Base-by-base conservation (phyloP, 1,140 invertebrate genomes). In the Lepidurus packardi region DNA sequence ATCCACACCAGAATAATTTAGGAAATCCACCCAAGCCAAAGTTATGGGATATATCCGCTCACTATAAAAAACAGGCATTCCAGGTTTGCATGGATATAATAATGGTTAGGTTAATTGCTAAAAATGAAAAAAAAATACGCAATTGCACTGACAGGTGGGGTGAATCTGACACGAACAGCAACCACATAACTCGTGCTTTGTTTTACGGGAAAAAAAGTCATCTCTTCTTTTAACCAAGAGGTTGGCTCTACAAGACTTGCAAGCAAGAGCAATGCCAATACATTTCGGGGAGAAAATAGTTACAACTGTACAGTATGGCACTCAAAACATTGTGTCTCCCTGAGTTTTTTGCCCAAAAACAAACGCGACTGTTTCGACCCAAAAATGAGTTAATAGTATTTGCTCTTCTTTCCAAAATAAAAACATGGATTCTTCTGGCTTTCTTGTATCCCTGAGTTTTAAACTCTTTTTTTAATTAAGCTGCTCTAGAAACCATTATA, bases 401-500 rank as follows among this genome's bases (percentile, higher is more conserved):
- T 65, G 6, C 53, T 7, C 53, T n/a, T n/a, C 13, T 1, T 65
- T 7, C 16, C 10, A 47, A 65, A 21, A 16, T 7, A 65, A 65
- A 65, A 65, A 13, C 16, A 65, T 9, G 53, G 13, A 65, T 65
- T 13, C 53, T 73, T 24, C 43, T 75, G 43, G 74, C 34, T 34
- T 34, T 75, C 43, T 41, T 24, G n/a, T 75, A 16, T 75, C 74
- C 74, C 74, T 75, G 74, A 75, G 74, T 43, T 75, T n/a, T 75
- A 42, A 41, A 73, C 24, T 24, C 34, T 16, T 3, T 21, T 21
- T 16, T 7, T 11, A 75, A 16, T 24, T 21, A 43, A 11, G 34
- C 47, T 24, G 45, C 41, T 8, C 10, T 16, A 10, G 21, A 9
- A 13, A 21, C 4, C 13, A n/a, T n/a, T 21, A 3, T 0, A 65